Base-by-base conservation (phyloP, 2,113 vertebrate species). In the Syngnathus floridae region DNA sequence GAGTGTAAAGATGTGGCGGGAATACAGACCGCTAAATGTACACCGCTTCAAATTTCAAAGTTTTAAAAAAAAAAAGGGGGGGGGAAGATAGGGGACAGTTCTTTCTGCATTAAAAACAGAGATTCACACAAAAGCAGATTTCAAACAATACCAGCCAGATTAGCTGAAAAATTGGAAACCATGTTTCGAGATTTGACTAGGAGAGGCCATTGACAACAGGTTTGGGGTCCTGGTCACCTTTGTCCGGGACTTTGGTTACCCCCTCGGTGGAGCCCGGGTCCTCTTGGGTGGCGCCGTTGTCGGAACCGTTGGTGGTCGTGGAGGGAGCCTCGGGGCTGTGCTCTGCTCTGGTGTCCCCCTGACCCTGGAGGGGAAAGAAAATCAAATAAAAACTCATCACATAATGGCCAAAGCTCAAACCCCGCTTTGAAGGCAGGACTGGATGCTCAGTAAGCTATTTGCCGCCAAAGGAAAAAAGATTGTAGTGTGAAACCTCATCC, bases 141-240 rank as follows among this genome's bases (percentile, higher is more conserved):
- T 71, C 55, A 41, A 70, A 59, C 14, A 57, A 77, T 71, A 65
- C 79, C 75, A 68, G 48, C 82, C 21, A 66, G 26, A 31, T 31
- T 31, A 70, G 56, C 71, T 69, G 38, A 80, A 78, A 82, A 77
- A 83, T 84, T 74, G 79, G 79, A 83, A 84, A 80, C 77, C 69
- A 51, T 77, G 74, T 79, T 71, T 21, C 11, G 1, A 1, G 46
- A 48, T 60, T 52, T 60, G 65, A 92, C 94, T 96, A 98, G 87
- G 94, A 95, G 88, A 99, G 91, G 82, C 97, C 96, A 67, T 99
- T 99, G 76, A 93, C 88, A 72, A 94, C 93, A 67, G 93, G 89
- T 84, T 93, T 88, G 48, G 90, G 91, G 82, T 84, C 90, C 38
- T 84, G 88, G 41, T 94, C 93, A 70, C 84, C 92, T 55, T 92